These are phyloP conservation scores for Venturia canescens DNA, from an alignment of 1,140 invertebrate species.

Conservation along the genomic window DNA sequence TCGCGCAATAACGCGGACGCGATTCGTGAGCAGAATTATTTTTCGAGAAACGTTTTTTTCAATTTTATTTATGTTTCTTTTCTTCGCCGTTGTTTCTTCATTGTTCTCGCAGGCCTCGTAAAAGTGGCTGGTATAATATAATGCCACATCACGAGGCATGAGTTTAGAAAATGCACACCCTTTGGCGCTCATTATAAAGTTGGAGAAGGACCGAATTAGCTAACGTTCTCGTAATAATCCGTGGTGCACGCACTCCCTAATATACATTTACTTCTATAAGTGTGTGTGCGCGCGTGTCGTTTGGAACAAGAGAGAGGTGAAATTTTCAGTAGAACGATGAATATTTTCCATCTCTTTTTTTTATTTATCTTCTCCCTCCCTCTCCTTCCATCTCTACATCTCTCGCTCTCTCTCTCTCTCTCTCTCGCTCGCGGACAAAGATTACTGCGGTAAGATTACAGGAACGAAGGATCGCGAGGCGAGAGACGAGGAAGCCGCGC, in stretches of 20 bases:
- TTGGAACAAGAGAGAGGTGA: not conserved
- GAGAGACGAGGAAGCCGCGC: slow-evolving; percentile 44
- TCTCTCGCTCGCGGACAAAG: slow-evolving; percentile 23
- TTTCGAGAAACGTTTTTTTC: not conserved
- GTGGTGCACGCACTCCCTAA: not conserved
- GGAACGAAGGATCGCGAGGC: slow-evolving; percentile 29
- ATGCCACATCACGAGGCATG: not conserved
- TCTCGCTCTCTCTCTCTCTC: slow-evolving; percentile 5
- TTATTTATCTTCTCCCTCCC: not conserved
- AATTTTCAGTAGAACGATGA: not conserved
- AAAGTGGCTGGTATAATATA: not conserved
- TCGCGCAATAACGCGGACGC: no score
- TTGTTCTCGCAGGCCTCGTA: not conserved
- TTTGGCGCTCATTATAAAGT: slow-evolving; percentile 17
- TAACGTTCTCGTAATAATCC: not conserved
- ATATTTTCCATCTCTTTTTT: slow-evolving; percentile 30
- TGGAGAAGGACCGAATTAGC: not conserved
- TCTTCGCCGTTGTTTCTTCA: not conserved
- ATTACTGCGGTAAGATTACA: slow-evolving; percentile 44
- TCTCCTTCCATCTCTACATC: not conserved
- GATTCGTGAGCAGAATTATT: no score
- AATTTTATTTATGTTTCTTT: not conserved
- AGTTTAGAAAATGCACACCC: not conserved
- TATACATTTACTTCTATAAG: not conserved
- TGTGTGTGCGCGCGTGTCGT: not conserved